Evolutionary conservation across 2,113 vertebrate species (phyloP).

Genomic region (Uria lomvia): DNA sequence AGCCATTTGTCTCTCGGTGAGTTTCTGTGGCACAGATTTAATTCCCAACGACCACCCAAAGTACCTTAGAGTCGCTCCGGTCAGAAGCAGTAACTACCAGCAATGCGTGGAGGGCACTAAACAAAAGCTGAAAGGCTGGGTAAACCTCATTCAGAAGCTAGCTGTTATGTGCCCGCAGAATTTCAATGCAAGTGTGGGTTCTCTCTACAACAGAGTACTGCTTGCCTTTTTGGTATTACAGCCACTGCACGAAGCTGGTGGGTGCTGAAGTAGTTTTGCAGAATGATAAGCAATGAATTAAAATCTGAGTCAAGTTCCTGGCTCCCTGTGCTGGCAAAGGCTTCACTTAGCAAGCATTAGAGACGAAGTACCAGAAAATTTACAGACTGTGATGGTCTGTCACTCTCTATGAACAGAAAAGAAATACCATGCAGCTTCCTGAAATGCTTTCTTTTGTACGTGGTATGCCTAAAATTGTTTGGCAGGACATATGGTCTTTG

Average conservation of each 20-base stretch:
- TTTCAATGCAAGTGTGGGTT: constrained; percentile 8
- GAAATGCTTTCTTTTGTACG: background rate
- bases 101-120: background rate
- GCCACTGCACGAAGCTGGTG: background rate
- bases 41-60: constrained; percentile 19
- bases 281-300: constrained; percentile 5
- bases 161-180: background rate
- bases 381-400: constrained; percentile 49
- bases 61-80: background rate
- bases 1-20: background rate
- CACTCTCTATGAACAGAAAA: background rate
- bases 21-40: background rate
- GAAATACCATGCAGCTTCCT: constrained; percentile 24
- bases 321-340: background rate
- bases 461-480: background rate
- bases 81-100: background rate
- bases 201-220: background rate
- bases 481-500: background rate
- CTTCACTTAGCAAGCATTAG: background rate
- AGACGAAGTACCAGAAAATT: background rate
- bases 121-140: constrained; percentile 38
- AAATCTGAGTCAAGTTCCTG: constrained; percentile 24
- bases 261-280: constrained; percentile 10
- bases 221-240: constrained; percentile 2
- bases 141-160: background rate